Base-by-base conservation (phyloP, 2,797 vertebrate species). In the Coilia nasus region DNA sequence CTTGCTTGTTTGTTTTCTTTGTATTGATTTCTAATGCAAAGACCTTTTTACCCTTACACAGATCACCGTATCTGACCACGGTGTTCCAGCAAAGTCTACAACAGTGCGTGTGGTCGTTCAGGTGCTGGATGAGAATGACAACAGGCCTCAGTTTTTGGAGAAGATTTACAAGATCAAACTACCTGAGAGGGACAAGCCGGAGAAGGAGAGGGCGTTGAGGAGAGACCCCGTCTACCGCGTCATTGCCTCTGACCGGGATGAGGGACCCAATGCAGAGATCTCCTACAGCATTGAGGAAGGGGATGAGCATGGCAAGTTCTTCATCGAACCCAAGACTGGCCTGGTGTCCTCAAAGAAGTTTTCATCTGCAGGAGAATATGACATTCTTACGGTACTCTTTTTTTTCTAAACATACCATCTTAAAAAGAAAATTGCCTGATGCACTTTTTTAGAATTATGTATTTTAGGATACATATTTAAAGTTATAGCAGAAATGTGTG, bases 241-340 rank as follows among this genome's bases (percentile, higher is more conserved):
- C 9, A 96, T 99, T 1, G 98, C 98, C 0, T 91, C 95, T 0
- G 98, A 99, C 92, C 97, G 96, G 11, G 98, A 99, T 1, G 93
- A 96, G 19, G 98, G 98, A 6, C 93, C 98, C 44, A 99, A 99
- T 2, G 96, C 98, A 0, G 98, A 99, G 90, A 98, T 99, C 92
- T 99, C 98, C 6, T 99, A 99, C 92, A 99, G 97, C 93, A 98
- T 99, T 12, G 98, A 99, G 85, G 98, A 97, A 0, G 98, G 98
- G 41, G 97, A 99, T 19, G 98, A 99, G 50, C 96, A 96, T 0
- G 97, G 97, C 31, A 98, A 97, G 88, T 99, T 99, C 90, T 99
- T 99, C 23, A 99, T 99, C 17, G 98, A 99, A 86, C 98, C 98
- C 0, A 99, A 98, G 94, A 99, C 98, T 0, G 98, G 98, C 54